Conservation (phyloP, 2,797 vertebrate species). For the Urocyon cinereoargenteus region DNA sequence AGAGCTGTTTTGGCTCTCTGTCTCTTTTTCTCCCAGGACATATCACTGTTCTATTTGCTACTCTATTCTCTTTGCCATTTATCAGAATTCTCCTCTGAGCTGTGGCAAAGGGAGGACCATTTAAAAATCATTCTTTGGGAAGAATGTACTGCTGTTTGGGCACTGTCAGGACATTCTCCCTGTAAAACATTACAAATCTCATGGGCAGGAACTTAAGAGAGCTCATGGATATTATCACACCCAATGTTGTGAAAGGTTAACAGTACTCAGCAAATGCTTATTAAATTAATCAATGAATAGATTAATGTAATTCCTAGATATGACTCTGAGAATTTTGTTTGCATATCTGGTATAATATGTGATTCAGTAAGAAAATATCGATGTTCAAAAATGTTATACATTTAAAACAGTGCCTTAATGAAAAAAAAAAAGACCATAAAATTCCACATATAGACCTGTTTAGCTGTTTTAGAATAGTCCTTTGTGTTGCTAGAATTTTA, state of each 20-base stretch:
- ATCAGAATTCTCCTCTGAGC: conserved; percentile 53
- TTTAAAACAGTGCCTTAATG: conserved; percentile 17
- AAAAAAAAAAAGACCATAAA: background rate
- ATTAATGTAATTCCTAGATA: background rate
- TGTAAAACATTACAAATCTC: conserved; percentile 26
- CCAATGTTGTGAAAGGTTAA: background rate
- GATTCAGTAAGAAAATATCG: background rate
- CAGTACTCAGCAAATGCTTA: background rate
- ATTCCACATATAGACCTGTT: background rate
- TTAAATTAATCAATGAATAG: background rate
- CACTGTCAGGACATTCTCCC: background rate
- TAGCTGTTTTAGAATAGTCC: background rate
- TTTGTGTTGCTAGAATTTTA: background rate
- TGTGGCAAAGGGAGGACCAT: background rate
- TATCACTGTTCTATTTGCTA: background rate
- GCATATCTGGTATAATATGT: conserved; percentile 20
- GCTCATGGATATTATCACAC: background rate
- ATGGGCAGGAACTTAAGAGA: background rate
- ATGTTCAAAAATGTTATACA: background rate
- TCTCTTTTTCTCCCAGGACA: background rate
- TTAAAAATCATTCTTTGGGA: conserved; percentile 45
- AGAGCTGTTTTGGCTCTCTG: background rate
- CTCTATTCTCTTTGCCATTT: conserved; percentile 13
- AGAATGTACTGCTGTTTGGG: conserved; percentile 45
- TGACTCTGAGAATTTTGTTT: conserved; percentile 35